phyloP scores from a whole-genome alignment of 2,113 vertebrate genomes.

The Oryzias curvinotus region DNA sequence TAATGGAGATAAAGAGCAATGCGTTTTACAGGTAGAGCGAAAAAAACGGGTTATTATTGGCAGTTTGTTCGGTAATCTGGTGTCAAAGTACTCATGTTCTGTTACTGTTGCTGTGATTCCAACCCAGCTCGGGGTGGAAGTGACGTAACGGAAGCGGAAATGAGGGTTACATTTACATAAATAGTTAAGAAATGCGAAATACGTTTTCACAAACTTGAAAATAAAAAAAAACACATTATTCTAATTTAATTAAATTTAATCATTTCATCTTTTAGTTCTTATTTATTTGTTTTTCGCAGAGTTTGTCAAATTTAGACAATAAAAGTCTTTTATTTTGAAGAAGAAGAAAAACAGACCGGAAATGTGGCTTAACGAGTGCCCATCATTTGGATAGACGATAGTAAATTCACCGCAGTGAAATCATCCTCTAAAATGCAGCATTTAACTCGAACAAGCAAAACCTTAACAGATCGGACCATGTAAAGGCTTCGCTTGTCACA shows the following conservation, averaged over 20 bases:
- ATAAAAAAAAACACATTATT: neutral
- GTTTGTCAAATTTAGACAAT: neutral
- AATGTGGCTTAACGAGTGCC: slow-evolving; percentile 1
- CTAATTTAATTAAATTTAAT: neutral
- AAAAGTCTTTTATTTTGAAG: neutral
- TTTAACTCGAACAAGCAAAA: neutral
- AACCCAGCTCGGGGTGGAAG: slow-evolving; percentile 12
- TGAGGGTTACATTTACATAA: neutral
- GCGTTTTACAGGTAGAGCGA: neutral
- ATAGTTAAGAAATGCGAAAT: too few relatives aligned
- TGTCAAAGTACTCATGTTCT: slow-evolving; percentile 7
- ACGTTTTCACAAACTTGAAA: neutral
- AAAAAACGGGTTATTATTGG: neutral
- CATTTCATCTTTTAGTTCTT: neutral
- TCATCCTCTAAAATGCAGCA: neutral
- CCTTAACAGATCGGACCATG: slow-evolving; percentile 5
- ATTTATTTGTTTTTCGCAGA: neutral
- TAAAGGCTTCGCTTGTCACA: neutral
- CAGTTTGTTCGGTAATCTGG: neutral
- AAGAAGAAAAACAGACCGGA: neutral
- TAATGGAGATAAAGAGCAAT: rapidly evolving
- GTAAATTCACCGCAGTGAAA: slow-evolving; percentile 24
- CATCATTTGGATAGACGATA: slow-evolving; percentile 19
- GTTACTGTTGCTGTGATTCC: neutral
- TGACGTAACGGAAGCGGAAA: slow-evolving; percentile 57